phyloP scores from a whole-genome alignment of 2,888 invertebrate genomes.

The Cryptus viduatorius region DNA sequence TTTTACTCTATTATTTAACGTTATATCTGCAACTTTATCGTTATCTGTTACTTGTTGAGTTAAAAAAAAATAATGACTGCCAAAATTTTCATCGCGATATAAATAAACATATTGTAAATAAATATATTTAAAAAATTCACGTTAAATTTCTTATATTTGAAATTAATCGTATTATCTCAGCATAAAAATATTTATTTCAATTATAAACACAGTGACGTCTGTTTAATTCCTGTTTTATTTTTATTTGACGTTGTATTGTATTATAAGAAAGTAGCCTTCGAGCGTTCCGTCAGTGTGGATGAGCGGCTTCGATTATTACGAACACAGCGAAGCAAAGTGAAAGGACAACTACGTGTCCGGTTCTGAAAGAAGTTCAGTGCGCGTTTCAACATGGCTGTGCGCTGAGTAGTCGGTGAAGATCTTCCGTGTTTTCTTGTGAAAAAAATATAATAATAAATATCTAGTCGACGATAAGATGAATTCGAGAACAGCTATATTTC shows the following conservation, averaged over 20 bases:
- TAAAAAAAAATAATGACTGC: too few species aligned
- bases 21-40: too few species aligned
- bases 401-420: conserved; percentile 50
- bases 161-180: too few species aligned
- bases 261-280: conserved; percentile 21
- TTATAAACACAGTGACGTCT: background rate
- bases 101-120: too few species aligned
- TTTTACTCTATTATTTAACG: background rate
- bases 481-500: conserved; percentile 52
- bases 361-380: conserved; percentile 68
- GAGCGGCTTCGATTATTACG: conserved; percentile 15
- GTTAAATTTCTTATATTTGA: too few species aligned
- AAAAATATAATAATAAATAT: conserved; percentile 17
- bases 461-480: conserved; percentile 69
- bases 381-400: conserved; percentile 81
- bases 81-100: too few species aligned
- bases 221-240: background rate
- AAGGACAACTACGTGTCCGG: conserved; percentile 70
- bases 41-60: too few species aligned
- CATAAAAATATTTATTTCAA: background rate
- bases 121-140: too few species aligned
- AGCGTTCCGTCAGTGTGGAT: conserved; percentile 10
- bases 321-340: conserved; percentile 68
- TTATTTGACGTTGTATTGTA: background rate
- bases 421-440: conserved; percentile 27